These are phyloP conservation scores for Agrotis ipsilon DNA, from an alignment of 2,888 invertebrate species.

Conservation along the genomic window DNA sequence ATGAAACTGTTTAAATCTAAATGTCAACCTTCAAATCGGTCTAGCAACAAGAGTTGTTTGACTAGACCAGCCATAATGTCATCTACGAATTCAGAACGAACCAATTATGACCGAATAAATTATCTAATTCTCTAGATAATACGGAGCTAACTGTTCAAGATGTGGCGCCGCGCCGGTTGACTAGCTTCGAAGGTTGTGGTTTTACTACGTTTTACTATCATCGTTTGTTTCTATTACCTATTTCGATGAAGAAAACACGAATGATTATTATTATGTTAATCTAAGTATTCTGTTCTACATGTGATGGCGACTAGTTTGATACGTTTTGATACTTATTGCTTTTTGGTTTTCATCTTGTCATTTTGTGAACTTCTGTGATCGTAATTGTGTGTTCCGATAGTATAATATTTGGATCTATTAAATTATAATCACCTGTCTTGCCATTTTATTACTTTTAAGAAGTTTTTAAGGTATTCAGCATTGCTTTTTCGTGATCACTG, in stretches of 20 bases:
- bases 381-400: too few species aligned
- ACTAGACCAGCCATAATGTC: neutral
- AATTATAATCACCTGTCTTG: too few species aligned
- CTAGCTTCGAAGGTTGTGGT: slow-evolving; percentile 30
- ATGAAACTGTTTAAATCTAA: too few species aligned
- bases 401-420: too few species aligned
- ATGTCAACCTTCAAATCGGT: neutral
- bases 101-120: slow-evolving; percentile 30
- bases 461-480: neutral
- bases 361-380: too few species aligned
- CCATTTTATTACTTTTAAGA: too few species aligned
- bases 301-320: too few species aligned
- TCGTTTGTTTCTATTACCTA: slow-evolving; percentile 10
- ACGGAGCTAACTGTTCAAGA: slow-evolving; percentile 25
- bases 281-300: too few species aligned
- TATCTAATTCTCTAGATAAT: slow-evolving; percentile 20
- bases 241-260: too few species aligned
- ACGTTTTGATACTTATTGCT: too few species aligned
- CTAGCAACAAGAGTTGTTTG: neutral
- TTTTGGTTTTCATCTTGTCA: too few species aligned
- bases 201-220: slow-evolving; percentile 17
- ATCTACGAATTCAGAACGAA: slow-evolving; percentile 28
- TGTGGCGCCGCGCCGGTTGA: slow-evolving; percentile 22
- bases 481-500: neutral
- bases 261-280: neutral